These are phyloP conservation scores for Bos indicus DNA, from an alignment of 2,113 vertebrate genomes.

Conservation along the genomic window DNA sequence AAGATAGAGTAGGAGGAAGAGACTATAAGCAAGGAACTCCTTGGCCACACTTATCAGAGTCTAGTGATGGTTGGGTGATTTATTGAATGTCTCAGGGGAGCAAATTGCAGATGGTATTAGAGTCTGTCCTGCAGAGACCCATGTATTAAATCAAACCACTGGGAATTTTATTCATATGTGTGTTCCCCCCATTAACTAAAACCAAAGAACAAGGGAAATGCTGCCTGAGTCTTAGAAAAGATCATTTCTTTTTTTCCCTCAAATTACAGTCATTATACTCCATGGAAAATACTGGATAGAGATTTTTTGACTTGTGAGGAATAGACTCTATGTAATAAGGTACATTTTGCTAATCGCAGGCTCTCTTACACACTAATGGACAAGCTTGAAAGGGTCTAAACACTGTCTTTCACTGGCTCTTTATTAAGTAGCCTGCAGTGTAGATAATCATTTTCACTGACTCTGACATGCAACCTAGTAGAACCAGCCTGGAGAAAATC, in stretches of 20 bases:
- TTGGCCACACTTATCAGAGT: no score
- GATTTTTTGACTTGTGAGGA: neutral
- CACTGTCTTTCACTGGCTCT: neutral
- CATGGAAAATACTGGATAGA: neutral
- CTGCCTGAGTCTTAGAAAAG: neutral
- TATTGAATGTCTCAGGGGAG: neutral
- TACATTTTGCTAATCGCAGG: conserved; percentile 24
- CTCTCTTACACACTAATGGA: conserved; percentile 34
- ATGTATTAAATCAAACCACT: neutral
- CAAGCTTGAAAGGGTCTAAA: neutral
- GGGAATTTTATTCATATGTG: neutral
- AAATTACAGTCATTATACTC: neutral
- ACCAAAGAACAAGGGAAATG: neutral
- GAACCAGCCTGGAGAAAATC: conserved; percentile 37
- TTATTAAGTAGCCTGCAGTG: conserved; percentile 36
- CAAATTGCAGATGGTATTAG: neutral
- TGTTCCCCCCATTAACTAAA: neutral
- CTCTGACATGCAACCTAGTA: neutral
- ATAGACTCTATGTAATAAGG: neutral
- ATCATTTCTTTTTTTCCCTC: neutral
- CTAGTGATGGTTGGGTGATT: neutral
- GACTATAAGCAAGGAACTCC: neutral
- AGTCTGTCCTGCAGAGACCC: neutral
- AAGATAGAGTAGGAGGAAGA: neutral
- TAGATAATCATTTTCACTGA: conserved; percentile 10